Evolutionary conservation across 1,140 invertebrate genomes (phyloP), one percentile per base, ranked within the genome.

Genomic region (Macrosteles quadrilineatus): DNA sequence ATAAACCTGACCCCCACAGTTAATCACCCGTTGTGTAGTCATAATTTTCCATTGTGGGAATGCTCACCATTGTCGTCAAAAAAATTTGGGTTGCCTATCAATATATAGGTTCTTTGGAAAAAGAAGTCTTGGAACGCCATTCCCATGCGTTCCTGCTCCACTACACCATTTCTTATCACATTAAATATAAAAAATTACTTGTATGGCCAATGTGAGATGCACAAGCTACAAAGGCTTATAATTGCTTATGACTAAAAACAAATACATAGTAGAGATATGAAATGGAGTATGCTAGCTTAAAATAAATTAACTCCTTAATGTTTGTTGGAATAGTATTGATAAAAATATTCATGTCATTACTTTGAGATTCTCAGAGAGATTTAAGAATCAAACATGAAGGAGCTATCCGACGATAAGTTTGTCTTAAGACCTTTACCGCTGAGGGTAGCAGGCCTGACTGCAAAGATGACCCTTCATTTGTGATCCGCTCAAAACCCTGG

Each of bases 381-480:
- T 9, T 4, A 27, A 27, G 27, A 59, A 30, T 27, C 55, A 59
- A 25, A 59, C 55, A 59, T 23, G 23, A 12, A 30, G 55, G 55
- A 59, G 55, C 27, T 11, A 59, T 21, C 55, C 55, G 55, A 27
- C 55, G 55, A 6, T 59, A 59, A 30, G 23, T 27, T 29, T 59
- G 23, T 59, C 27, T 59, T 27, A 23, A 59, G 55, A 59, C 55
- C 55, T 59, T 59, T 59, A 59, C 55, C 55, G 55, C 55, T 27
- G 23, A 14, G 55, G 55, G 55, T 59, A 59, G 55, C 21, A 59
- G 55, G 55, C 55, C 55, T 59, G 55, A 27, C 23, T 30, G 23
- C 55, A 59, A 59, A 59, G 55, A 14, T 27, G 55, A 29, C 55
- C 55, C 21, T 59, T 59, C 55, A 59, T 59, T 59, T 59, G 14